Evolutionary conservation across 2,797 vertebrate species (phyloP), one percentile per base, ranked within the genome.

Genomic region (Florisuga fusca): DNA sequence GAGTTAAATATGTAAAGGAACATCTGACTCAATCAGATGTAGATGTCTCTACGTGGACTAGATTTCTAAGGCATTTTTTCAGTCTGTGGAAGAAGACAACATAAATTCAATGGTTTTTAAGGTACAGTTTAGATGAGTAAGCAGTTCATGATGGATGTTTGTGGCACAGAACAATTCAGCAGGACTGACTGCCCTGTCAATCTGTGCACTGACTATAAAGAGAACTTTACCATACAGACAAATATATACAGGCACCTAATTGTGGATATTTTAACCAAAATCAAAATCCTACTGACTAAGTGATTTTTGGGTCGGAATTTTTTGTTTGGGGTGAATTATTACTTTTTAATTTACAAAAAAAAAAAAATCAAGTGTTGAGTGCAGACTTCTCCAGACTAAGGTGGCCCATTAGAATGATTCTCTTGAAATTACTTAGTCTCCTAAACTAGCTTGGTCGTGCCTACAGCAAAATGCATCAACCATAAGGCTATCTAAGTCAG

Each of bases 311-410:
- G 46, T 21, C 4, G 15, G 46, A 21, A 19, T 46, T 46, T 46
- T 1, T 2, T n/a, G 53, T 11, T 27, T 20, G 5, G 14, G 22
- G 25, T 25, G 25, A 26, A 16, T 51, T 41, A 41, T 41, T 41
- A 41, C 38, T 31, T 27, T 75, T 41, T 7, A 4, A 9, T 75
- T 77, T 73, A 4, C n/a, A n/a, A n/a, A n/a, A n/a, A n/a, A n/a
- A n/a, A 38, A 29, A 76, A 61, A 57, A 2, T 1, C 12, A 5
- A 36, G 3, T 36, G 14, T 38, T 76, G 7, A 0, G 0, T n/a
- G 14, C 33, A 36, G 45, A 22, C 3, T 76, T 58, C 16, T 69
- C 33, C 22, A 64, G 31, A 22, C 2, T 36, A 41, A 45, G 12
- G 12, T 68, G 7, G 3, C 3, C 27, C 4, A 7, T 55, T 29